Evolutionary conservation across 2,797 vertebrate genomes (phyloP).

Genomic region (Podarcis lilfordi): DNA sequence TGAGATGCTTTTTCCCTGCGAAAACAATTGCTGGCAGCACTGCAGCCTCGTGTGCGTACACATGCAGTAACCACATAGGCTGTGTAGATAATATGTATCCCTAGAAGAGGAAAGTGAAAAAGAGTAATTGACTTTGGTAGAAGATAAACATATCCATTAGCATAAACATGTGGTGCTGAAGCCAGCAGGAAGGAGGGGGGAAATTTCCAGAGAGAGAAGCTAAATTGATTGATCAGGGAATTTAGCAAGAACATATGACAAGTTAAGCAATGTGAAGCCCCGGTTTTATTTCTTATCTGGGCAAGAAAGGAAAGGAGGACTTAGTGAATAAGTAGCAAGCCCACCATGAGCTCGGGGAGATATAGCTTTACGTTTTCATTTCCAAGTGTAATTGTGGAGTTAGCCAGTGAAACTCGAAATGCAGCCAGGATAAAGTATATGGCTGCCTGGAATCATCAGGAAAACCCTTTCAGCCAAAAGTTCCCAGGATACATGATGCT

Average conservation of each 20-base stretch:
- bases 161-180: neutral
- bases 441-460: neutral
- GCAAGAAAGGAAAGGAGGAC: neutral
- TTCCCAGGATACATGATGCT: neutral
- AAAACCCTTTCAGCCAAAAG: neutral
- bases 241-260: conserved; percentile 1
- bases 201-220: neutral
- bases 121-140: conserved; percentile 13
- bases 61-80: neutral
- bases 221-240: neutral
- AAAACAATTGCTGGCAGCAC: neutral
- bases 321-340: neutral
- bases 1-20: neutral
- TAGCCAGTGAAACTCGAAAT: neutral
- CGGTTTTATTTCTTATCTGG: conserved; percentile 4
- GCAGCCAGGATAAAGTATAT: neutral
- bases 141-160: conserved; percentile 14
- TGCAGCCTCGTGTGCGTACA: neutral
- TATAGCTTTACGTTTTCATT: neutral
- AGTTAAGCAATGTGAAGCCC: neutral
- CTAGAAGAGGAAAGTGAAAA: neutral
- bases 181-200: neutral
- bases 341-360: neutral
- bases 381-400: neutral
- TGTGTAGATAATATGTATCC: neutral